phyloP scores from a whole-genome alignment of 2,888 invertebrate species.

The Monochamus alternatus region DNA sequence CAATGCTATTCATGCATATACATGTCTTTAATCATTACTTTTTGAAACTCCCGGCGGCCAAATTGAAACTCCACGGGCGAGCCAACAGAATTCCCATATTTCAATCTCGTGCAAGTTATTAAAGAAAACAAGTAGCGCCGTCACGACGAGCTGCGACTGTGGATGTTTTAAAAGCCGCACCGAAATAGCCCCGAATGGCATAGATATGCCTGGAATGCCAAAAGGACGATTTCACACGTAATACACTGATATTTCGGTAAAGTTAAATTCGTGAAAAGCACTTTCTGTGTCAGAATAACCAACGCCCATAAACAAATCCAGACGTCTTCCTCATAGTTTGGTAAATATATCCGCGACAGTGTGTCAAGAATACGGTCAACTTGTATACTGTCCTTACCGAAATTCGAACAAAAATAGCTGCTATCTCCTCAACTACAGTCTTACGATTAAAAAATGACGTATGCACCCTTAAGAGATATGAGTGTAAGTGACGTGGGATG shows the following conservation, averaged over 20 bases:
- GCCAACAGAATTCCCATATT: not conserved
- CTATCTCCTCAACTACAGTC: not conserved
- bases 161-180: slow-evolving; percentile 25
- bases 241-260: slow-evolving; percentile 23
- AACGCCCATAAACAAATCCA: slow-evolving; percentile 3
- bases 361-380: not conserved
- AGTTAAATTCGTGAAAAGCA: slow-evolving; percentile 31
- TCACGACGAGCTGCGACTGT: not conserved
- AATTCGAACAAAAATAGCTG: not conserved
- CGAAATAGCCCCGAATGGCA: slow-evolving; percentile 30
- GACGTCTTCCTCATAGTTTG: slow-evolving; percentile 18
- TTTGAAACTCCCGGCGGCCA: no score
- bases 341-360: slow-evolving; percentile 13
- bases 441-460: no score
- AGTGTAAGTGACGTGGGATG: no score
- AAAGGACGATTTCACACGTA: slow-evolving; percentile 25
- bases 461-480: no score
- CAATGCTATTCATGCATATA: no score
- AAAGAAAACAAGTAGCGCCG: slow-evolving; percentile 1
- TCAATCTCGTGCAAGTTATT: not conserved
- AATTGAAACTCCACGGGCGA: no score
- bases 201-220: slow-evolving; percentile 30
- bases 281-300: slow-evolving; percentile 20
- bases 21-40: no score
- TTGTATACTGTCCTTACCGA: not conserved